These are phyloP conservation scores for Tachycineta bicolor DNA, from an alignment of 2,113 vertebrate genomes.

Conservation along the genomic window DNA sequence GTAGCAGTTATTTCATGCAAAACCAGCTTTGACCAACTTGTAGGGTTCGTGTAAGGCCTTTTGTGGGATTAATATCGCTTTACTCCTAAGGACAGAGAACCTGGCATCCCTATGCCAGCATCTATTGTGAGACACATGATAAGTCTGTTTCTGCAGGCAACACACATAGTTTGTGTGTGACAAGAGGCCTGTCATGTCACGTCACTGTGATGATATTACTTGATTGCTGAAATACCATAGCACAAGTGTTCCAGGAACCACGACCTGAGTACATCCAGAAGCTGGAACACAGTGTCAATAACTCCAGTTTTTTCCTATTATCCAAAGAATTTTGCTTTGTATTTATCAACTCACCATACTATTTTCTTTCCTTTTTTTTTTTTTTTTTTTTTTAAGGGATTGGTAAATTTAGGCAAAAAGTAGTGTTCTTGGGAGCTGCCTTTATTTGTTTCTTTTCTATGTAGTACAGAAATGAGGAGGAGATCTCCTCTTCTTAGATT, in stretches of 20 bases:
- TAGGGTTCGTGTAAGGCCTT: not conserved
- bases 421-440: not conserved
- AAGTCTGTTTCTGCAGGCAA: not conserved
- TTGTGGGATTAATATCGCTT: constrained; percentile 31
- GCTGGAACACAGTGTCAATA: not conserved
- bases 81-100: not conserved
- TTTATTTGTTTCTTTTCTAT: not conserved
- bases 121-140: not conserved
- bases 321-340: not conserved
- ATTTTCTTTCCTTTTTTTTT: not conserved
- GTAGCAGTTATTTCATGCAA: not conserved
- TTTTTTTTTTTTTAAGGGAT: not conserved
- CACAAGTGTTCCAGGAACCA: not conserved
- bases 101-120: not conserved
- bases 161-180: not conserved
- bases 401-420: not conserved
- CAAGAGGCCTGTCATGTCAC: not conserved
- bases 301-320: not conserved
- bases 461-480: not conserved
- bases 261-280: not conserved
- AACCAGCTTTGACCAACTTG: not conserved
- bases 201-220: not conserved
- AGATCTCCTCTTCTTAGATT: rapidly evolving
- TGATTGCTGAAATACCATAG: not conserved
- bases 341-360: not conserved